These are phyloP conservation scores for Chloebia gouldiae DNA, from an alignment of 2,113 vertebrate species.

Conservation along the genomic window DNA sequence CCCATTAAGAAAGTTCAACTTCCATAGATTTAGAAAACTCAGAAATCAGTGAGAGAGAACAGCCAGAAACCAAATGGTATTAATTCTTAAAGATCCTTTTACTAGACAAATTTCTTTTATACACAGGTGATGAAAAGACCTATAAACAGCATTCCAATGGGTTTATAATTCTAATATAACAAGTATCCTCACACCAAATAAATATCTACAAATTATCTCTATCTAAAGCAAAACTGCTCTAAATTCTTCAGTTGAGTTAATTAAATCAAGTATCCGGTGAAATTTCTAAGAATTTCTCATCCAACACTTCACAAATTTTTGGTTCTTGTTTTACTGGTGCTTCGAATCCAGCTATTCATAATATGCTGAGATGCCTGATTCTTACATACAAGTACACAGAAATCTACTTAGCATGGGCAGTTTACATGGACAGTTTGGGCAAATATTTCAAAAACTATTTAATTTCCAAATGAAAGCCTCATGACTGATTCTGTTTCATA, in stretches of 20 bases:
- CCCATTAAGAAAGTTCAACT: not conserved
- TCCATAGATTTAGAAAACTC: not conserved
- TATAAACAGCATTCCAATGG: not conserved
- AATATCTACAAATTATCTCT: not conserved
- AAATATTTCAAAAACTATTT: not conserved
- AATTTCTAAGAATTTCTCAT: slow-evolving; percentile 46
- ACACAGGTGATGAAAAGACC: not conserved
- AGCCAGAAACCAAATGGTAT: not conserved
- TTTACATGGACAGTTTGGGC: not conserved
- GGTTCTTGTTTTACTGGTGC: not conserved
- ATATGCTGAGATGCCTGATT: not conserved
- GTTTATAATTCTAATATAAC: slow-evolving; percentile 23
- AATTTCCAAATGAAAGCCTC: not conserved
- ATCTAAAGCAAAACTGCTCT: slow-evolving; percentile 36
- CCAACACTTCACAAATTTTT: not conserved
- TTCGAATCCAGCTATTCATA: not conserved
- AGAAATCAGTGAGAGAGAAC: not conserved
- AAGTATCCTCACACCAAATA: slow-evolving; percentile 24
- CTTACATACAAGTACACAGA: not conserved
- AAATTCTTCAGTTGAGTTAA: slow-evolving; percentile 34
- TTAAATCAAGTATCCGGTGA: slow-evolving; percentile 22
- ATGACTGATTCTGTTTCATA: not conserved
- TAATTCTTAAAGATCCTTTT: not conserved
- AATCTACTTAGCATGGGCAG: not conserved
- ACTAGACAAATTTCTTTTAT: not conserved